phyloP scores from a whole-genome alignment of 2,888 invertebrate species.

The Allygus modestus region DNA sequence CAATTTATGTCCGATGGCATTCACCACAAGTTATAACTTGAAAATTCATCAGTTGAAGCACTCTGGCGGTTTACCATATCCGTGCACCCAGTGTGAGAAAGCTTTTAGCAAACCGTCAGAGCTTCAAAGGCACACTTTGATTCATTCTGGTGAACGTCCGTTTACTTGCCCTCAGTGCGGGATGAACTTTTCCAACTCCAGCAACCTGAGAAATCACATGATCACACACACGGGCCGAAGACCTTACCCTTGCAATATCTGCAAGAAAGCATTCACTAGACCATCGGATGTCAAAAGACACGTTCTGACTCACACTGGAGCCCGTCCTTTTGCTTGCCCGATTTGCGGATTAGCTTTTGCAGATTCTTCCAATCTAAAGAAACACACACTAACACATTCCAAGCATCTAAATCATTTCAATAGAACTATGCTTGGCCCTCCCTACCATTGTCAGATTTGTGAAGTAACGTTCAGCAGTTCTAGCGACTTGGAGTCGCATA shows the following conservation, averaged over 20 bases:
- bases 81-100: conserved; percentile 70
- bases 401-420: conserved; percentile 48
- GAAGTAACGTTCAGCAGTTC: conserved; percentile 55
- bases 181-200: conserved; percentile 69
- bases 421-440: conserved; percentile 13
- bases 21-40: conserved; percentile 69
- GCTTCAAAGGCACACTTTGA: conserved; percentile 70
- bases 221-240: conserved; percentile 68
- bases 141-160: conserved; percentile 71
- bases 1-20: conserved; percentile 69
- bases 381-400: conserved; percentile 81
- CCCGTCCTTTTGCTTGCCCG: conserved; percentile 80
- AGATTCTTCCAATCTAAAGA: conserved; percentile 82
- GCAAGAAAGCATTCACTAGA: conserved; percentile 69
- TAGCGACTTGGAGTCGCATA: conserved; percentile 65
- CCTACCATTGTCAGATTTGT: conserved; percentile 61
- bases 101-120: conserved; percentile 72
- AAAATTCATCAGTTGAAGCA: conserved; percentile 70
- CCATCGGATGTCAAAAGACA: conserved; percentile 75
- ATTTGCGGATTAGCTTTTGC: conserved; percentile 80
- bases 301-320: conserved; percentile 79
- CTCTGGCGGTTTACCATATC: conserved; percentile 69
- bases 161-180: conserved; percentile 70
- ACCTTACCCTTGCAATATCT: conserved; percentile 68
- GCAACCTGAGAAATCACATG: conserved; percentile 68